Percentiles rank a stretch among this genome's conserved stretches.
These are phyloP conservation scores for Athalia cordata DNA, from an alignment of 2,888 invertebrate species.

Conservation along the genomic window DNA sequence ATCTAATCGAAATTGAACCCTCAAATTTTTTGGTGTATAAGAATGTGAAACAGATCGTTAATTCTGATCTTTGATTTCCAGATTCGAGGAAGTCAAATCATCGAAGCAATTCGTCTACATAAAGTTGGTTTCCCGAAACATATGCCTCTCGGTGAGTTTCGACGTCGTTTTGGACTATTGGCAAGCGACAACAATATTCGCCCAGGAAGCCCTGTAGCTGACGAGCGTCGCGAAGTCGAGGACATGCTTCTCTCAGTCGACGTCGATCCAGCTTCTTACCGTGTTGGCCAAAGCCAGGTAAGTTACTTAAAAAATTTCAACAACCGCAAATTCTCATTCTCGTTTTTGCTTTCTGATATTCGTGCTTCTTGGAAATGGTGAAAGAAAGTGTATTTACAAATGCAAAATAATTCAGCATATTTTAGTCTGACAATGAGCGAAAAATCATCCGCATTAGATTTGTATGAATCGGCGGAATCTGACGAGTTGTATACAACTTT, in stretches of 20 bases:
- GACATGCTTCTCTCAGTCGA: slow-evolving; percentile 90
- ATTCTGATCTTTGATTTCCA: slow-evolving; percentile 68
- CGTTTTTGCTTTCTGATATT: too few relatives aligned
- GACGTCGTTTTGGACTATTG: slow-evolving; percentile 85
- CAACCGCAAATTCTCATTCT: neutral
- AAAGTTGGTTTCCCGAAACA: slow-evolving; percentile 96
- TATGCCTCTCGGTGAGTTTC: slow-evolving; percentile 91
- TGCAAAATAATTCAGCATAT: too few relatives aligned
- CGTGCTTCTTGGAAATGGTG: too few relatives aligned
- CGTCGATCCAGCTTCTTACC: slow-evolving; percentile 88
- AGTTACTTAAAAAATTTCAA: slow-evolving; percentile 66
- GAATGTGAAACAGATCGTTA: neutral
- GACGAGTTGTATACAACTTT: neutral
- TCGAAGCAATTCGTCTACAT: slow-evolving; percentile 91
- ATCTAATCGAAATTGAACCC: neutral
- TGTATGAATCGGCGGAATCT: slow-evolving; percentile 2
- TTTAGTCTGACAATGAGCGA: too few relatives aligned
- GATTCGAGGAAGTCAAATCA: slow-evolving; percentile 92
- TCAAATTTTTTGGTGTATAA: neutral
- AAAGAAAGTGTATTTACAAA: too few relatives aligned
- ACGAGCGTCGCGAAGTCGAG: slow-evolving; percentile 84
- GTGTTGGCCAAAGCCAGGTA: slow-evolving; percentile 95
- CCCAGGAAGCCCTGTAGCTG: slow-evolving; percentile 71
- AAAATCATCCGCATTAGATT: neutral
- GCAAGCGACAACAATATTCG: slow-evolving; percentile 72